A percentile compares a stretch with the other conserved stretches of the same genome.
Conservation (phyloP, 2,797 vertebrate genomes). For the Tauraco hartlaubi region DNA sequence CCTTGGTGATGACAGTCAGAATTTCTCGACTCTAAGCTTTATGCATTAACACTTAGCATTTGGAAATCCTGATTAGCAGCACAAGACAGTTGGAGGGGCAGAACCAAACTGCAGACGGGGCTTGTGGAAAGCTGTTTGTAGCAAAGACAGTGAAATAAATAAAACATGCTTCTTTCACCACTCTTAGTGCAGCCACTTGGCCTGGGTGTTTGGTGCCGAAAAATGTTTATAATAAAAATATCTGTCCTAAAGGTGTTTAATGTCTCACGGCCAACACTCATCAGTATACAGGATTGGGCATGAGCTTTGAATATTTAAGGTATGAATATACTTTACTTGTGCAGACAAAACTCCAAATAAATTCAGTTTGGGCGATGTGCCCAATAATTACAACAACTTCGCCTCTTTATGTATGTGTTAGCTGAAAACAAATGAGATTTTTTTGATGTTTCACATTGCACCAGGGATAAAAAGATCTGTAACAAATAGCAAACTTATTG, state of each 20-base stretch:
- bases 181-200: not conserved
- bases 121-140: not conserved
- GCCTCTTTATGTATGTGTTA: not conserved
- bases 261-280: not conserved
- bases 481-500: not conserved
- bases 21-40: slow-evolving; percentile 6
- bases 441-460: slow-evolving; percentile 23
- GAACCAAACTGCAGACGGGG: not conserved
- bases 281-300: not conserved
- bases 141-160: not conserved
- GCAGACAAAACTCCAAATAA: not conserved
- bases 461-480: not conserved
- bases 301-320: not conserved
- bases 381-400: not conserved
- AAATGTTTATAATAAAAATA: not conserved
- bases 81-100: not conserved
- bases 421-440: slow-evolving; percentile 38
- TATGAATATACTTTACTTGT: not conserved
- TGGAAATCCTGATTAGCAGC: slow-evolving; percentile 39
- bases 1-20: slow-evolving; percentile 20
- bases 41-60: not conserved
- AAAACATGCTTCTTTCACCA: not conserved
- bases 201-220: not conserved
- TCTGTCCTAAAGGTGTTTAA: not conserved
- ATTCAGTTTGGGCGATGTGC: not conserved